Evolutionary conservation across 2,113 vertebrate genomes (phyloP), one percentile per base, ranked within the genome.

Genomic region (Eulemur macaco): DNA sequence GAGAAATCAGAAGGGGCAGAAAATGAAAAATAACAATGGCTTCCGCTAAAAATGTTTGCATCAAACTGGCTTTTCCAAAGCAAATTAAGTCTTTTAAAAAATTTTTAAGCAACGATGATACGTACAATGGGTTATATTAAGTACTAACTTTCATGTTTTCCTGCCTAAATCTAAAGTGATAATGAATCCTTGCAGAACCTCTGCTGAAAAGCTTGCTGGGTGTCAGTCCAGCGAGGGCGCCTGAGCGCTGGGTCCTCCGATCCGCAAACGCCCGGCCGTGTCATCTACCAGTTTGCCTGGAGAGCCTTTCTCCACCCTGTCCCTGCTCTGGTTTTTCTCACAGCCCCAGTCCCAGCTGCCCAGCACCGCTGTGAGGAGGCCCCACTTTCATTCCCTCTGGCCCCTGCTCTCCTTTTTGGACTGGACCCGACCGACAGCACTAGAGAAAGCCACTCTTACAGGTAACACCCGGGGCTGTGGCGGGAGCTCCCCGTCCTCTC

Each of bases 401-500:
- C 4, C 2, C 18, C 8, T 0, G 2, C 23, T 54, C 31, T 42
- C n/a, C 14, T 66, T 21, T n/a, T 71, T 84, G 52, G 31, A 14
- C 27, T 10, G 47, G 27, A 5, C 23, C 20, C 54, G 5, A 39
- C 21, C 1, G 18, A 31, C 6, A 60, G 1, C 60, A 20, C 5
- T 8, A 21, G 10, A 47, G 23, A 58, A 91, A 52, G 23, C 10
- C 17, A 39, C 42, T 23, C 92, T 97, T 94, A 97, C 85, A 1
- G 98, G 95, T 12, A 99, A 98, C 83, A 98, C 50, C 23, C 98
- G 98, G 73, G 97, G 71, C 91, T 97, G 98, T n/a, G 98, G 91
- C 2, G 92, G 98, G 86, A 96, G 92, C 15, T 98, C 94, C 12
- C 6, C 14, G 3, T 98, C 98, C 21, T 98, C 98, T 80, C 96